A percentile compares a stretch with the other conserved stretches of the same genome.
Evolutionary conservation across 23 tunicate genomes (phyloP).

Genomic region (Halocynthia aurantium): DNA sequence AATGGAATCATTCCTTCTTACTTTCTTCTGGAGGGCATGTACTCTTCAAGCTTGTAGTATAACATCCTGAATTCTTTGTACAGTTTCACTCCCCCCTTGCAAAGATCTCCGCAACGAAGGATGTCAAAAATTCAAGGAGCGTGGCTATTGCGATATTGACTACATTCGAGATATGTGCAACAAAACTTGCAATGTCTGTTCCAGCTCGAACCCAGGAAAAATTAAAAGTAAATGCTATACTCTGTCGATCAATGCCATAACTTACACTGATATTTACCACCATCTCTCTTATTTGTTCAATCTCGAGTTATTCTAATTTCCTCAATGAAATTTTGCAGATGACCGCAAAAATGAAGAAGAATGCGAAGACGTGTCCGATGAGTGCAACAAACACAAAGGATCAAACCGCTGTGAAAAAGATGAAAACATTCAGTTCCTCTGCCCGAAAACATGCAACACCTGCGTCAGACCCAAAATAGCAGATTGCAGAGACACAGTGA

Average conservation of each 20-base stretch:
- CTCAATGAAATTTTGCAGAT: not conserved
- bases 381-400: conserved; percentile 8
- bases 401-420: conserved; percentile 26
- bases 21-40: no score
- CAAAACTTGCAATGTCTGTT: conserved; percentile 51
- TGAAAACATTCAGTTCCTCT: conserved; percentile 29
- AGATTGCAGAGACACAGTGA: conserved; percentile 17
- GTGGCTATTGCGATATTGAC: conserved; percentile 8
- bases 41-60: no score
- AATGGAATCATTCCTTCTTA: no score
- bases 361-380: conserved; percentile 16
- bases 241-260: not conserved
- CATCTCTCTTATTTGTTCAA: not conserved
- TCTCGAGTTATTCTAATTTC: not conserved
- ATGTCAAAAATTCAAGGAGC: conserved; percentile 8
- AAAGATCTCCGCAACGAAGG: not conserved
- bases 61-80: no score
- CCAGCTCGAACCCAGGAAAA: conserved; percentile 17
- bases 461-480: conserved; percentile 18
- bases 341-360: not conserved
- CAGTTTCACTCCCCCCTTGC: no score
- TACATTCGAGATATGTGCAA: conserved; percentile 43
- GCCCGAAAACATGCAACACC: conserved; percentile 64
- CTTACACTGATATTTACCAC: not conserved
- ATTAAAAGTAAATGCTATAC: not conserved